Evolutionary conservation across 2,797 vertebrate species (phyloP).

Genomic region (Delichon dasypus): DNA sequence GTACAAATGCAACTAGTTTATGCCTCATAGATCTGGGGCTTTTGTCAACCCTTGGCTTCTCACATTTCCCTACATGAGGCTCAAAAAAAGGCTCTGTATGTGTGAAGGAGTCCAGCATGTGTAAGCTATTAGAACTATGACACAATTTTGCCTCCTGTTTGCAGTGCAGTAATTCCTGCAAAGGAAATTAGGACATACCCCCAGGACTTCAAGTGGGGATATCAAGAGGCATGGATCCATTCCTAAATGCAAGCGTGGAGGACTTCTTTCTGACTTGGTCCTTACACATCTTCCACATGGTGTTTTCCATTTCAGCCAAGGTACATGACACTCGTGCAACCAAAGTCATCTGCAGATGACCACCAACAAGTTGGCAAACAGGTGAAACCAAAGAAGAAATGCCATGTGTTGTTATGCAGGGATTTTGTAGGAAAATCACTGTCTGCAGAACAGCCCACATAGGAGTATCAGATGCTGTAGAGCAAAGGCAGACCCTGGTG

Average conservation of each 20-base stretch:
- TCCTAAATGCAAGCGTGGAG: background rate
- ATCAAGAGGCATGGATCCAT: background rate
- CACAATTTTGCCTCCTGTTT: background rate
- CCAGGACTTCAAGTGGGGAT: accelerated
- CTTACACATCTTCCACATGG: background rate
- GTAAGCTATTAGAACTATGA: background rate
- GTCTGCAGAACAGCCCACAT: background rate
- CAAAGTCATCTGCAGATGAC: background rate
- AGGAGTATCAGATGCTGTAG: background rate
- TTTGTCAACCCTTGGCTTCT: background rate
- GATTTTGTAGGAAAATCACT: background rate
- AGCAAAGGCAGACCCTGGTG: background rate
- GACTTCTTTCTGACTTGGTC: background rate
- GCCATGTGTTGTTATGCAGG: accelerated
- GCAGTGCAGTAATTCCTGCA: background rate
- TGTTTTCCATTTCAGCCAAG: background rate
- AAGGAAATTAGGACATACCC: background rate
- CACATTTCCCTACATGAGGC: background rate
- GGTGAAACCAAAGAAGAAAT: background rate
- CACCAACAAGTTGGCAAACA: background rate
- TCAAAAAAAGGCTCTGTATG: background rate
- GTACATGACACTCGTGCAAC: accelerated
- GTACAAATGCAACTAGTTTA: background rate
- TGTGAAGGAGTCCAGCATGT: background rate
- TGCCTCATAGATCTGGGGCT: accelerated